Evolutionary conservation across 2,888 invertebrate species (phyloP).

Genomic region (Cephonodes hylas): DNA sequence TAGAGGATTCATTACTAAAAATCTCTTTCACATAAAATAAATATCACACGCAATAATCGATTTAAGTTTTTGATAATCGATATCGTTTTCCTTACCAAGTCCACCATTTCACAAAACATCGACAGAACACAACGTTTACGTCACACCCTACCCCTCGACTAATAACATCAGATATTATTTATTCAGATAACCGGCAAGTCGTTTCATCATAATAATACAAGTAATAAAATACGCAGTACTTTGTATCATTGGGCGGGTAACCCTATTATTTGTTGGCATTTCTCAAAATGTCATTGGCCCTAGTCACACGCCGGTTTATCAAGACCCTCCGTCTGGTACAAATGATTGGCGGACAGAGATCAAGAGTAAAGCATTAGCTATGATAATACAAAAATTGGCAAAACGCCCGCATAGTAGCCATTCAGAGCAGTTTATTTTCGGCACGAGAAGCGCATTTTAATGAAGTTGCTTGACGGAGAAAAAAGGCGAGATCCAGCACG

Average conservation of each 20-base stretch:
- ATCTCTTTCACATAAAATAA: too few species aligned
- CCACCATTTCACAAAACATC: neutral
- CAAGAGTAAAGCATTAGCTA: conserved; percentile 36
- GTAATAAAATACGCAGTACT: neutral
- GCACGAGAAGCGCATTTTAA: conserved; percentile 69
- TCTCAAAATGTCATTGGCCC: conserved; percentile 45
- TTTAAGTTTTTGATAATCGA: too few species aligned
- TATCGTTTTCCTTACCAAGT: too few species aligned
- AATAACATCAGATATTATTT: neutral
- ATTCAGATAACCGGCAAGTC: neutral
- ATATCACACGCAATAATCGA: too few species aligned
- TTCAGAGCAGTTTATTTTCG: conserved; percentile 60
- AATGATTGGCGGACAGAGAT: conserved; percentile 26
- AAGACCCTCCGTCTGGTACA: conserved; percentile 25
- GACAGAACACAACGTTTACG: neutral
- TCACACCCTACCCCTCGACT: neutral
- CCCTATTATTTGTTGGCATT: conserved; percentile 28
- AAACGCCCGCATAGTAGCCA: conserved; percentile 48
- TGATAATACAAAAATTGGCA: conserved; percentile 66
- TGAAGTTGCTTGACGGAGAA: conserved; percentile 42
- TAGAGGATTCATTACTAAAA: too few species aligned
- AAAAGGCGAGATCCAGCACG: conserved; percentile 24
- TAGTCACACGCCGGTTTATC: conserved; percentile 30
- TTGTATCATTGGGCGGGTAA: conserved; percentile 20
- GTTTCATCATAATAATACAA: conserved; percentile 5